A percentile compares a stretch with the other conserved stretches of the same genome.
Evolutionary conservation across 1,140 invertebrate species (phyloP).

Genomic region (Amphibalanus amphitrite): DNA sequence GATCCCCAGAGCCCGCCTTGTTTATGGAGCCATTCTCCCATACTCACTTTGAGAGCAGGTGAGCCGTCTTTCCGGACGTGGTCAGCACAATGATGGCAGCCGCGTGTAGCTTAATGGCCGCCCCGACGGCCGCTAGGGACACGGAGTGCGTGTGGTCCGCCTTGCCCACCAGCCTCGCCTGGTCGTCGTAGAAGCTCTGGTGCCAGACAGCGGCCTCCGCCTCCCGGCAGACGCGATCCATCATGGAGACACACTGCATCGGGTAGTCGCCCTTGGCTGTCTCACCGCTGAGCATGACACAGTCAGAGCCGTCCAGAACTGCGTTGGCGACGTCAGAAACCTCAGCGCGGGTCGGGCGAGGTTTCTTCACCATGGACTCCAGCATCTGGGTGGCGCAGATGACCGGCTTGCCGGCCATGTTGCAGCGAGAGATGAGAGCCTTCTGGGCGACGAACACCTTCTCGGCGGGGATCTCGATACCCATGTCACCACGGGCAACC

Average conservation of each 20-base stretch:
- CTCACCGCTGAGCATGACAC: no score
- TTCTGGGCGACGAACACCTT: constrained; percentile 98
- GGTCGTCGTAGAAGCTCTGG: constrained; percentile 73
- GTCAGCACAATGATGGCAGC: constrained; percentile 88
- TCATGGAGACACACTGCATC: constrained; percentile 74
- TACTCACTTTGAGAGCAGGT: constrained; percentile 62
- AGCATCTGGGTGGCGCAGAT: no score
- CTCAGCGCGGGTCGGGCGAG: constrained; percentile 90
- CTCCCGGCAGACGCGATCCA: constrained; percentile 94
- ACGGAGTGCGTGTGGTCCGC: neutral
- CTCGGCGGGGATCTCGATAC: no score
- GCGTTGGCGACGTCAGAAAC: no score
- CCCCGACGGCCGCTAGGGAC: constrained; percentile 87
- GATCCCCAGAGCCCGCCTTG: no score
- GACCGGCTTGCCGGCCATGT: no score
- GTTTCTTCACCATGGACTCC: constrained; percentile 97
- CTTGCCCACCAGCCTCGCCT: constrained; percentile 40
- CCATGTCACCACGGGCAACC: no score
- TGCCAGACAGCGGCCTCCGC: constrained; percentile 96
- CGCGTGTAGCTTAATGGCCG: constrained; percentile 76
- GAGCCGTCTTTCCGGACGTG: constrained; percentile 79
- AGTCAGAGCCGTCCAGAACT: no score
- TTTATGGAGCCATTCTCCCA: no score
- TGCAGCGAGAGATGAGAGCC: no score
- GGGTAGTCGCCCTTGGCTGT: constrained; percentile 95